A percentile compares a stretch with the other conserved stretches of the same genome.
Conservation (phyloP, 2,888 invertebrate species). For the Cyaniris semiargus region DNA sequence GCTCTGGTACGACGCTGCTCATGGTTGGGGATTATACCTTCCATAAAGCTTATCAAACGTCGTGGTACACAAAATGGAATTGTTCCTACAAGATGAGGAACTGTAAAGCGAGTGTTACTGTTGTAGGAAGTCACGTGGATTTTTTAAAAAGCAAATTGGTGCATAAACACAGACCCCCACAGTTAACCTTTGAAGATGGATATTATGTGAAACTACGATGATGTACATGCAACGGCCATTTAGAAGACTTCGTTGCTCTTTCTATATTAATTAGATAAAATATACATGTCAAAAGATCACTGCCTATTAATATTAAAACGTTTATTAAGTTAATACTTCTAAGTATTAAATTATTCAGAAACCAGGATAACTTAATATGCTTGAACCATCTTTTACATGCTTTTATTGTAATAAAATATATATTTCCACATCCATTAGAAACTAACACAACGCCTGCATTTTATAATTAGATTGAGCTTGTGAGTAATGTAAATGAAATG, state of each 20-base stretch:
- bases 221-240: no score
- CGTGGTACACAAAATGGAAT: slow-evolving; percentile 37
- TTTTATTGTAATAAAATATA: not conserved
- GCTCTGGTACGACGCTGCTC: slow-evolving; percentile 37
- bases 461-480: not conserved
- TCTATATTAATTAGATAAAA: no score
- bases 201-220: slow-evolving; percentile 34
- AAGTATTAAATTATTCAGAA: no score
- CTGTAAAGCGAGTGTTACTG: slow-evolving; percentile 36
- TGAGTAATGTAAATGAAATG: not conserved
- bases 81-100: slow-evolving; percentile 40
- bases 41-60: slow-evolving; percentile 37
- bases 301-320: no score
- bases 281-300: no score
- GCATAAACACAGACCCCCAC: slow-evolving; percentile 39
- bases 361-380: no score
- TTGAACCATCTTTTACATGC: not conserved
- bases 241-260: no score
- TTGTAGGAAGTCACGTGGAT: slow-evolving; percentile 35
- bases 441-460: not conserved
- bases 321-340: no score
- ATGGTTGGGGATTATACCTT: slow-evolving; percentile 41
- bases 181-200: slow-evolving; percentile 36
- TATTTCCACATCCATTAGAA: not conserved
- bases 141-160: slow-evolving; percentile 19